These are phyloP conservation scores for Cepaea nemoralis DNA, from an alignment of 1,140 invertebrate genomes.

Conservation along the genomic window DNA sequence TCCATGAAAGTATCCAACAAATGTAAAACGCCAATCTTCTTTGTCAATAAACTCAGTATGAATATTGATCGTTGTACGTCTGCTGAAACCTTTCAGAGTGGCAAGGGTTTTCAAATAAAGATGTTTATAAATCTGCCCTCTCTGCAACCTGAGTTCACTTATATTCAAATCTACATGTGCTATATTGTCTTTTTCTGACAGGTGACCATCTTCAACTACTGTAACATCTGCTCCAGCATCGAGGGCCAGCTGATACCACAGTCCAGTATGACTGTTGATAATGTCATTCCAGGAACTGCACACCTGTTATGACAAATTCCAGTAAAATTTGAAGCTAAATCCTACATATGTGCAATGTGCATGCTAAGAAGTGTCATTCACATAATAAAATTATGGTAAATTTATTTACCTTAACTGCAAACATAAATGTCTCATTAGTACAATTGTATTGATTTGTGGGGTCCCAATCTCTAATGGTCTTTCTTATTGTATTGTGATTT, in stretches of 20 bases:
- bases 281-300: constrained; percentile 24
- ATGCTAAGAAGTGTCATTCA: no score
- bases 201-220: neutral
- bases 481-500: no score
- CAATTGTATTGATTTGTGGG: no score
- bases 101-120: neutral
- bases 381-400: no score
- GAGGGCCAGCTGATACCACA: neutral
- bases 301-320: constrained; percentile 2
- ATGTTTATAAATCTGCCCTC: constrained; percentile 7
- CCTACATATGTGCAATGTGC: no score
- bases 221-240: constrained; percentile 10
- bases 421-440: no score
- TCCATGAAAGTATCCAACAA: constrained; percentile 7
- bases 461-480: no score
- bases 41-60: constrained; percentile 31
- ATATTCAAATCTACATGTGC: neutral
- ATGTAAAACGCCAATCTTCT: constrained; percentile 17
- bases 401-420: no score
- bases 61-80: constrained; percentile 2
- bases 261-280: neutral
- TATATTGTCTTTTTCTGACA: neutral
- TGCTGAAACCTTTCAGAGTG: constrained; percentile 4
- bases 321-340: neutral
- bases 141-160: neutral